phyloP scores from a whole-genome alignment of 2,113 vertebrate species.

The Boulengeromyrus knoepffleri region DNA sequence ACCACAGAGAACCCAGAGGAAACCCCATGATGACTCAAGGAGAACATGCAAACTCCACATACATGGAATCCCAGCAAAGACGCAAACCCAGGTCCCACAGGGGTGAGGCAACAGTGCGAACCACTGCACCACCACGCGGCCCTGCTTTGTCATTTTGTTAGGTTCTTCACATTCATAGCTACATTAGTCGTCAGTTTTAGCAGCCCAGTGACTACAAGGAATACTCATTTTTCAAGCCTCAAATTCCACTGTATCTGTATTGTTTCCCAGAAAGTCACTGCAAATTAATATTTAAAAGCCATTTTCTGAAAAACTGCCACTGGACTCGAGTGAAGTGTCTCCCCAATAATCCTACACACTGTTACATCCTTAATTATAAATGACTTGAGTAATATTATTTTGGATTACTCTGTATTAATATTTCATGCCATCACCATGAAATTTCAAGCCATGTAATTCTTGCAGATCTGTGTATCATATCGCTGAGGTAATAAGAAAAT shows the following conservation, averaged over 20 bases:
- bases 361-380: background rate
- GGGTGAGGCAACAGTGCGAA: no score
- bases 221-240: background rate
- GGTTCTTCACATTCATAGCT: background rate
- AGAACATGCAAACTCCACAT: no score
- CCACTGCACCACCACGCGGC: no score
- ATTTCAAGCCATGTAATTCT: background rate
- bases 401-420: background rate
- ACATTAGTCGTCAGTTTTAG: background rate
- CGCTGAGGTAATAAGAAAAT: background rate
- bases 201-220: background rate
- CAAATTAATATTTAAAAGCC: background rate
- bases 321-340: background rate
- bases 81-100: no score
- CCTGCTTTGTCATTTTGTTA: background rate
- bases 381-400: background rate
- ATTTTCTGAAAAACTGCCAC: background rate
- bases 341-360: background rate
- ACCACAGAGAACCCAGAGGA: no score
- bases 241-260: background rate
- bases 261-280: background rate
- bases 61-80: no score
- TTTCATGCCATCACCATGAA: background rate
- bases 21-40: no score
- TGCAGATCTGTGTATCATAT: conserved; percentile 2